These are phyloP conservation scores for Zaprionus africanus DNA, from an alignment of 1,140 invertebrate species.

Conservation along the genomic window DNA sequence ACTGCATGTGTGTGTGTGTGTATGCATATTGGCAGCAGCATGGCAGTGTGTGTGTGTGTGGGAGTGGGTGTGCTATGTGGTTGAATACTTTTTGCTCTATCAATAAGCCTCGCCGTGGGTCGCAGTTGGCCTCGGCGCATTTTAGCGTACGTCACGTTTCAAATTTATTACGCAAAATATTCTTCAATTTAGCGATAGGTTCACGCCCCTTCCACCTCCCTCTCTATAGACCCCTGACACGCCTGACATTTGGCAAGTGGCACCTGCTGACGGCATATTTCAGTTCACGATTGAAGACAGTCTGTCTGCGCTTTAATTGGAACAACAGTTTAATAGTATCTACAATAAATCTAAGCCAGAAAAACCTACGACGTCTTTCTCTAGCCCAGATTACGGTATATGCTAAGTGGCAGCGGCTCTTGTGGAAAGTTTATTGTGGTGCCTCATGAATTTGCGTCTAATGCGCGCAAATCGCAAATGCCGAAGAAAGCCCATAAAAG, in stretches of 20 bases:
- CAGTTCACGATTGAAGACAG: constrained; percentile 23
- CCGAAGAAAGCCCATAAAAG: constrained; percentile 34
- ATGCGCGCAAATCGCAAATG: constrained; percentile 37
- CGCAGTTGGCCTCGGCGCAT: constrained; percentile 53
- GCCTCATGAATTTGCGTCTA: constrained; percentile 18
- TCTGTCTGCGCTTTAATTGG: constrained; percentile 29
- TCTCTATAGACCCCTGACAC: background rate
- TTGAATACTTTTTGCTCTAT: constrained; percentile 55
- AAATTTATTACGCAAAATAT: constrained; percentile 77
- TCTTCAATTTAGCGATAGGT: constrained; percentile 63
- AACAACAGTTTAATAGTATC: constrained; percentile 1
- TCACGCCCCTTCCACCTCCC: background rate
- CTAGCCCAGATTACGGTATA: background rate
- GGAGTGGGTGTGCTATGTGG: constrained; percentile 4
- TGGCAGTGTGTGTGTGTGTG: constrained; percentile 4
- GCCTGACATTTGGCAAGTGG: constrained; percentile 30
- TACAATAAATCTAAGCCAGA: background rate
- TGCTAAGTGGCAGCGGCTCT: background rate
- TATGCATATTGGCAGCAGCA: constrained; percentile 15
- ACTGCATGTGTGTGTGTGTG: background rate
- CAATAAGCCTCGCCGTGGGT: constrained; percentile 54
- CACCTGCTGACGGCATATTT: constrained; percentile 48
- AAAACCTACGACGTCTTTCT: no score
- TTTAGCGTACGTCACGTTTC: constrained; percentile 66
- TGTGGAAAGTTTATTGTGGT: background rate